Base-by-base conservation (phyloP, 2,888 invertebrate species). In the Machimus atricapillus region DNA sequence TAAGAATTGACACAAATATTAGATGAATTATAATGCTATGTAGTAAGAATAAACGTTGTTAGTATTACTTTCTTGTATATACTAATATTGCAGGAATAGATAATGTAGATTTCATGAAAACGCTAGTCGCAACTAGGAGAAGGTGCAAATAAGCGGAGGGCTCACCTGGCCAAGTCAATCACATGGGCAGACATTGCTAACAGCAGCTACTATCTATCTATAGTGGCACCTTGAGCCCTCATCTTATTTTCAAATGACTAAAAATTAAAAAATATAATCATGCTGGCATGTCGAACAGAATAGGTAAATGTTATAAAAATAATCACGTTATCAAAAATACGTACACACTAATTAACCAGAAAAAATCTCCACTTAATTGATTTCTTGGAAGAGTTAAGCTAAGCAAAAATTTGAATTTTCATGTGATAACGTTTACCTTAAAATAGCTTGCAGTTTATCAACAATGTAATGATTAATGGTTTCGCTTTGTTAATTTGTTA, bases 1-100 rank as follows among this genome's bases (percentile, higher is more conserved):
- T 81, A 81, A 88, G 87, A 88, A 88, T 88, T 88, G 88, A 88
- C 88, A 88, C 88, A 87, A 88, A 88, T 88, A 88, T 88, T 86
- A 88, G 88, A 88, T 88, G 86, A 88, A 87, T 88, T 88, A 88
- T 88, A 52, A 81, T 56, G 43, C 81, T 81, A 81, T 86, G 58
- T 86, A 46, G 19, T 40, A 56, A 77, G 58, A 77, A 56, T 86
- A 77, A 77, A 77, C 52, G 46, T 77, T 66, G 81, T 66, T 87
- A 83, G 52, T 83, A 83, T 86, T 82, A 86, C 74, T 74, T 46
- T 85, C 40, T 34, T 23, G 46, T 81, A 81, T 81, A 52, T 56
- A 34, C 81, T 81, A 52, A 81, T 81, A 76, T 73, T 76, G 85
- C 76, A 85, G 74, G 52, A 34, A 46, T 76, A 56, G 43, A 52